Evolutionary conservation across 2,888 invertebrate genomes (phyloP), one percentile per base, ranked within the genome.

Genomic region (Alsophila aescularia): DNA sequence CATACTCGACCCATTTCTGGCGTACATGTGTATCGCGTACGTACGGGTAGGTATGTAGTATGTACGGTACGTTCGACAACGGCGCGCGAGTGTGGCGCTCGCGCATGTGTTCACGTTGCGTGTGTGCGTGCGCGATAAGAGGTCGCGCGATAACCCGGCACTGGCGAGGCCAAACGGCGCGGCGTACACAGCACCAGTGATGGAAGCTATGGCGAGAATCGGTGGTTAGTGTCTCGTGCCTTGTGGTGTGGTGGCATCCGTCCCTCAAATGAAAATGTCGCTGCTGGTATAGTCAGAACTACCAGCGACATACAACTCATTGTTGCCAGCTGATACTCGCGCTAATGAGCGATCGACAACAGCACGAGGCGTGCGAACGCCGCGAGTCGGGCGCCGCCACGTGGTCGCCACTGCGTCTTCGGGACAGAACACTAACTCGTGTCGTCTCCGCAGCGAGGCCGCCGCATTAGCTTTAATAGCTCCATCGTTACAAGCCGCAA

Each of bases 131-230:
- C 63, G 65, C 67, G 82, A 81, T 81, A 82, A 81, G 76, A 72
- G 81, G 82, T 80, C 80, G 75, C 73, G 75, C 78, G 82, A 82
- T 82, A 81, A 79, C 79, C 81, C 80, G 70, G 43, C 60, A 63
- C 69, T 69, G 60, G 60, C 66, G 24, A 24, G 24, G 24, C 24
- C 24, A 8, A 24, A 8, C 24, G 24, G 24, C 24, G 18, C 24
- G 3, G 29, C 29, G 29, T n/a, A n/a, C 29, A 4, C 10, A n/a
- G 29, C 29, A 3, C 29, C n/a, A 4, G n/a, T 2, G 29, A 41
- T 14, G 62, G 43, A 62, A 34, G 24, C 34, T 21, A 15, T 32
- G 4, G 10, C 21, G n/a, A 14, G 29, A 29, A n/a, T 29, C 29
- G 29, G 10, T 2, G 29, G 29, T 29, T 29, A 6, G 21, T 21